Evolutionary conservation across 2,888 invertebrate genomes (phyloP).

Genomic region (Zonitis immaculata): DNA sequence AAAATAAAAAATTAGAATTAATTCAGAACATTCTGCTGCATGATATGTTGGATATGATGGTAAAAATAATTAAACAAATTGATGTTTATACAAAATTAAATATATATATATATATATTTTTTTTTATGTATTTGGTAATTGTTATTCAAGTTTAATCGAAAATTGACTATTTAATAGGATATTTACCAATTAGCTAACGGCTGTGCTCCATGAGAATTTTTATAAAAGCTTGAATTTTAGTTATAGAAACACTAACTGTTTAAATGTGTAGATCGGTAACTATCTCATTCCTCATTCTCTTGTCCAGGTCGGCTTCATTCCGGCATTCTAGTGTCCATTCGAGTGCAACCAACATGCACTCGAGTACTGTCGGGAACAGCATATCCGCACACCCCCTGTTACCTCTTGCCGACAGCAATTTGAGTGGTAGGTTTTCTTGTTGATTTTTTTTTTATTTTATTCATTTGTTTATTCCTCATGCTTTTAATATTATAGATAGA

Average conservation of each 20-base stretch:
- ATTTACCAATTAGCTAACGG: slow-evolving; percentile 33
- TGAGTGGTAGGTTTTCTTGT: slow-evolving; percentile 52
- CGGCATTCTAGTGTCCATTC: slow-evolving; percentile 72
- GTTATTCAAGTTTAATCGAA: neutral
- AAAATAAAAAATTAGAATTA: neutral
- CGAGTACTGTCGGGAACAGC: slow-evolving; percentile 75
- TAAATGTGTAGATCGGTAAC: slow-evolving; percentile 29
- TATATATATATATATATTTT: neutral
- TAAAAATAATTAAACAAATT: neutral
- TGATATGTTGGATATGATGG: slow-evolving; percentile 19
- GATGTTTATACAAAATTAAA: neutral
- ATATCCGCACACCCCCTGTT: slow-evolving; percentile 92
- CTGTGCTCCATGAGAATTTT: slow-evolving; percentile 40
- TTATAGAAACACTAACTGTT: slow-evolving; percentile 29
- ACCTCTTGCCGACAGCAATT: slow-evolving; percentile 68
- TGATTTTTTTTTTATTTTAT: slow-evolving; percentile 13
- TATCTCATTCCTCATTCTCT: slow-evolving; percentile 48
- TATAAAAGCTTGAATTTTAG: slow-evolving; percentile 28
- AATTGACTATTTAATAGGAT: neutral
- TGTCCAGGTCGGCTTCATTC: slow-evolving; percentile 90
- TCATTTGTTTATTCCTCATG: slow-evolving; percentile 10
- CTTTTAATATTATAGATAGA: neutral
- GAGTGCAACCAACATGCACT: slow-evolving; percentile 63
- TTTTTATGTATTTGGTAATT: neutral
- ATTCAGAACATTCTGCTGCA: slow-evolving; percentile 19